Base-by-base conservation (phyloP, 2,797 vertebrate species). In the Cichlasoma orientale region DNA sequence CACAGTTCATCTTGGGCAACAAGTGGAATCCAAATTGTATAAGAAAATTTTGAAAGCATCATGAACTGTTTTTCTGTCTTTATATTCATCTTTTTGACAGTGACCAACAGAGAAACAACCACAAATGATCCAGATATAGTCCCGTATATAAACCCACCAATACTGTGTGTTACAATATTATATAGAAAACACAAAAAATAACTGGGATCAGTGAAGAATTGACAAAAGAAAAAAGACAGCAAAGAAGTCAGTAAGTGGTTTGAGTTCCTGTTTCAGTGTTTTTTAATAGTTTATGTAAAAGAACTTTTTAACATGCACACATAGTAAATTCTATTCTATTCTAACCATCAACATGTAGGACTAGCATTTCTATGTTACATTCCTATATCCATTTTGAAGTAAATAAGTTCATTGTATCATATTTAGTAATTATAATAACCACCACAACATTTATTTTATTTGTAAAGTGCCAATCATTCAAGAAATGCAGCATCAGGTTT, bases 21-120 rank as follows among this genome's bases (percentile, higher is more conserved):
- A 13, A 4, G 44, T 27, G 59, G 18, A 36, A 25, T 41, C 0
- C 23, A 63, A 25, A 63, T 44, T 0, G 2, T 44, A 4, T 38
- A 63, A 11, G n/a, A 38, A 59, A 21, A 59, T 0, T 3, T 21
- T 36, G 2, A 36, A 33, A 38, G 2, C 1, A 7, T 38, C 1
- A 59, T 38, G 21, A 59, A n/a, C 21, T 36, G 19, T 59, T 36
- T 31, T n/a, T n/a, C n/a, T n/a, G n/a, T n/a, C 7, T 41, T 61
- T 36, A 61, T 41, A 61, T 61, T 23, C 41, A 7, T 5, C 12
- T 38, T 41, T 23, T 59, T 4, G 21, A 4, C 7, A 16, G 12
- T 59, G 3, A 38, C 31, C 58, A 14, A 61, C 2, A 2, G 31
- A 10, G 10, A 10, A 36, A 36, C 33, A 36, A 36, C 23, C n/a